Evolutionary conservation across 2,113 vertebrate genomes (phyloP).

Genomic region (Danionella cerebrum): DNA sequence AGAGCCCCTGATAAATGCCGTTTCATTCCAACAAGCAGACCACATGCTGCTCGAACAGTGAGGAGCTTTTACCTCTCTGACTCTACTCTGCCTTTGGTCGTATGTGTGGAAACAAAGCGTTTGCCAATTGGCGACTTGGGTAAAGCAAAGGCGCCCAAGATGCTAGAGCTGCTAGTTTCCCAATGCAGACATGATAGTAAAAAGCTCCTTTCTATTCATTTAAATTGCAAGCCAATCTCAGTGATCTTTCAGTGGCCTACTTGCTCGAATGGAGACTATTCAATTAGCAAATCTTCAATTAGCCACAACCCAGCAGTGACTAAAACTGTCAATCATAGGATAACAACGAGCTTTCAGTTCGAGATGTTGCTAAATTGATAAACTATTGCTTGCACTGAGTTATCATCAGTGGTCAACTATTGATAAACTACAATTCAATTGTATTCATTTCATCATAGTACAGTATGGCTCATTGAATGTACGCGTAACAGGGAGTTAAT

Average conservation of each 20-base stretch:
- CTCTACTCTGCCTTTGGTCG: neutral
- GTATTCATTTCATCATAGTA: too few species aligned
- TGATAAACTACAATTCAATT: too few species aligned
- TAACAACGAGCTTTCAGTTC: neutral
- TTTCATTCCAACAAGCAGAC: constrained; percentile 34
- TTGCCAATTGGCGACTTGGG: constrained; percentile 2
- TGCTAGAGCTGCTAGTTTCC: neutral
- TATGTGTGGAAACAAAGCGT: constrained; percentile 24
- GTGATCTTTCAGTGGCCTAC: neutral
- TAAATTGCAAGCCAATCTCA: neutral
- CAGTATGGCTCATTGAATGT: constrained; percentile 5
- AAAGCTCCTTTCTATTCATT: too few species aligned
- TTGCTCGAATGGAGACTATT: neutral
- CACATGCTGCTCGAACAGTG: constrained; percentile 22
- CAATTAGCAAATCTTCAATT: neutral
- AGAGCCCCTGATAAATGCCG: constrained; percentile 27
- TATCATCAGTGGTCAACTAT: too few species aligned
- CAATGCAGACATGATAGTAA: neutral
- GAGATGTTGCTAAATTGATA: too few species aligned
- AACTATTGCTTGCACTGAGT: too few species aligned
- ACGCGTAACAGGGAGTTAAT: constrained; percentile 30
- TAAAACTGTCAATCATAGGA: neutral
- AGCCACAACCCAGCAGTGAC: neutral
- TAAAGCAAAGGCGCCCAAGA: neutral
- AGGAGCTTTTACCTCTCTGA: neutral